Base-by-base conservation (phyloP, 2,888 invertebrate species). In the Catocala fraxini region DNA sequence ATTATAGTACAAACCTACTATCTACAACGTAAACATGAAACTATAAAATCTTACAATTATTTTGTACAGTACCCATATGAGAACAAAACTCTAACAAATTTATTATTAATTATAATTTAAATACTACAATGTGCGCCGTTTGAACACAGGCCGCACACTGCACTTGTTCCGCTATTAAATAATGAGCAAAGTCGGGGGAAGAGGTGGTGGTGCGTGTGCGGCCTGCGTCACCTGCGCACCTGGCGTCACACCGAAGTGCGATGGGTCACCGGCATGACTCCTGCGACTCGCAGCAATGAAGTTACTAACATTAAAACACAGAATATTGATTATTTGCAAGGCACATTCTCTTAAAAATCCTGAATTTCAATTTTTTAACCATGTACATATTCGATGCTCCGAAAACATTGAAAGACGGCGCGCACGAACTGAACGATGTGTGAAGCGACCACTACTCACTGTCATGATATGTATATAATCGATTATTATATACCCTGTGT, bases 331-430 rank as follows among this genome's bases (percentile, higher is more conserved):
- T 91, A 92, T 90, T 93, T 93, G 93, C 93, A 94, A 94, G 93
- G 93, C 93, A 94, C 93, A 94, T 93, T 93, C 91, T 93, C 87
- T 92, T 94, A 89, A 91, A 91, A 93, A 94, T 93, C 92, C 93
- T 92, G 93, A 90, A 86, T 90, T 92, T 88, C 85, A 87, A 84
- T 86, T 89, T 90, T 89, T 69, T 72, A 70, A 68, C 85, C 88
- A 91, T 89, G 88, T 92, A 90, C 86, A 90, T 83, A 83, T 78
- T 87, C 81, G 83, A 89, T 89, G 88, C 82, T 86, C 79, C 81
- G 73, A 84, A 84, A 86, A 89, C 87, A 85, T 88, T 86, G 83
- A 85, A 87, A 88, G 79, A 79, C 83, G 79, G 86, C 84, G 83
- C 82, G 79, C 80, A 78, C 65, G 70, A 87, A 89, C 75, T 63